phyloP scores from a whole-genome alignment of 1,140 invertebrate species.

The Danaus plexippus region DNA sequence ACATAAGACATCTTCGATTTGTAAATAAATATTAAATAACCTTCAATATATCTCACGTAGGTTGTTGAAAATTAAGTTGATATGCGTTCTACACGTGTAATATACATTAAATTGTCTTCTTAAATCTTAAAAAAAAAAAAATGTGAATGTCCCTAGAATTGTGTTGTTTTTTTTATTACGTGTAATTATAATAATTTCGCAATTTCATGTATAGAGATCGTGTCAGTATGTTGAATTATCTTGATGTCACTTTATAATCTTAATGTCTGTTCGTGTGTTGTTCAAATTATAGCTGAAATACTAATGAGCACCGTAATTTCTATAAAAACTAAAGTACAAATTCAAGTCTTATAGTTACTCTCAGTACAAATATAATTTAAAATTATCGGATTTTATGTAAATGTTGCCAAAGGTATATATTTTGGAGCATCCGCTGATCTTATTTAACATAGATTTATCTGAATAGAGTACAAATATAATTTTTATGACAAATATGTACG shows the following conservation, averaged over 20 bases:
- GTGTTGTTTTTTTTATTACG: too few species aligned
- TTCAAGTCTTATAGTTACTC: constrained; percentile 67
- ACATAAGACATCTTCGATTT: too few species aligned
- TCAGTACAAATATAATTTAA: constrained; percentile 70
- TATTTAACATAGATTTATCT: constrained; percentile 55
- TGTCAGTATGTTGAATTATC: constrained; percentile 45
- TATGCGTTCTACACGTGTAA: too few species aligned
- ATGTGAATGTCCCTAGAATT: too few species aligned
- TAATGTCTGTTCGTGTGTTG: constrained; percentile 28
- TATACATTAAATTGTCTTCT: too few species aligned
- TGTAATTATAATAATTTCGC: too few species aligned
- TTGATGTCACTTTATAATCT: constrained; percentile 47
- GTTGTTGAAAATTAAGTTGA: too few species aligned
- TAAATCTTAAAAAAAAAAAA: too few species aligned
- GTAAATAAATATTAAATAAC: too few species aligned
- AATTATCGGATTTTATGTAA: constrained; percentile 60
- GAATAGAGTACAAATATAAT: constrained; percentile 52
- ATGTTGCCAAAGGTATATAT: constrained; percentile 69
- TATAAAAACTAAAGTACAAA: constrained; percentile 71
- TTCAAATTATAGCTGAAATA: constrained; percentile 40
- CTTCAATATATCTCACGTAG: too few species aligned
- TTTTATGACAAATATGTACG: constrained; percentile 32
- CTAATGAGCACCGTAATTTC: constrained; percentile 52
- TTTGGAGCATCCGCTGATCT: constrained; percentile 55
- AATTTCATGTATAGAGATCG: not conserved